These are phyloP conservation scores for Thyatira batis DNA, from an alignment of 2,888 invertebrate species.

Conservation along the genomic window DNA sequence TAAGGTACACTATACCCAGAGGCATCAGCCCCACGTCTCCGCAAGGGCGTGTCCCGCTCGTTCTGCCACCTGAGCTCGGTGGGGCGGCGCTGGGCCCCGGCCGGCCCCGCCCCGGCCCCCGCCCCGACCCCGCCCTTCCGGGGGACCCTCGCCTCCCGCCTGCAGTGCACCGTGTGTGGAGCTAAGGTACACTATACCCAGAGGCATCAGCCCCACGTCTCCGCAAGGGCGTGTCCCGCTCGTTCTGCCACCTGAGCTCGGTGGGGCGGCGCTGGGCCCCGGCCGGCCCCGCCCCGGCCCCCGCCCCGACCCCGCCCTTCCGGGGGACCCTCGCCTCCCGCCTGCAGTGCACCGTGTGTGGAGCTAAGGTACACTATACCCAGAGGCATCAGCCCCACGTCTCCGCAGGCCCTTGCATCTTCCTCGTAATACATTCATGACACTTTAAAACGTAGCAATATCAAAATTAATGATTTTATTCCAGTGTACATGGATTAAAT, in stretches of 20 bases:
- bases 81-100: constrained; percentile 66
- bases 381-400: no score
- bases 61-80: constrained; percentile 76
- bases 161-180: constrained; percentile 73
- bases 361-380: constrained; percentile 58
- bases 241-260: constrained; percentile 76
- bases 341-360: constrained; percentile 73
- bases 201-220: constrained; percentile 33
- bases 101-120: constrained; percentile 51
- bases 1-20: no score
- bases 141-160: constrained; percentile 69
- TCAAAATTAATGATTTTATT: no score
- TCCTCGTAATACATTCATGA: no score
- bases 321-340: constrained; percentile 71
- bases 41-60: constrained; percentile 73
- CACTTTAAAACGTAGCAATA: no score
- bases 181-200: constrained; percentile 60
- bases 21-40: constrained; percentile 47
- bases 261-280: constrained; percentile 67
- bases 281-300: constrained; percentile 51
- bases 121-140: constrained; percentile 70
- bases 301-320: constrained; percentile 67
- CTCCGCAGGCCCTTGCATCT: no score
- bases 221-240: constrained; percentile 52
- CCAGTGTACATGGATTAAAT: no score